Evolutionary conservation across 2,113 vertebrate genomes (phyloP).

Genomic region (Leucosticte australis): DNA sequence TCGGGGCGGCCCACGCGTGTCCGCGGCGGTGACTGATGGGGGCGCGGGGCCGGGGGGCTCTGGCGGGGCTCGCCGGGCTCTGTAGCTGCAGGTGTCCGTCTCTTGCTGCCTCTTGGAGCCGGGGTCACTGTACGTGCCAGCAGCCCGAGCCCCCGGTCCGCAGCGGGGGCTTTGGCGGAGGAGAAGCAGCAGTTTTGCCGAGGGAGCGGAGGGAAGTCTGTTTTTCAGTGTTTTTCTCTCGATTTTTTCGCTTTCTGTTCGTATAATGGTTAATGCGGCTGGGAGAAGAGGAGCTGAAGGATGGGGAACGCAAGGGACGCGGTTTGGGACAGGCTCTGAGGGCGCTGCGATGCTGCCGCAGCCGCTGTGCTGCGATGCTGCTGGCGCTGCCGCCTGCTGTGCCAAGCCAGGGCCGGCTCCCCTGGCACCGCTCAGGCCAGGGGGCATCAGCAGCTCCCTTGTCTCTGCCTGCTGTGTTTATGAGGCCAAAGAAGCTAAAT

Average conservation of each 20-base stretch:
- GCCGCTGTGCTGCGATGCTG: neutral
- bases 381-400: neutral
- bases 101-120: neutral
- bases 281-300: neutral
- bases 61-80: neutral
- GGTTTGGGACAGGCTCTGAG: neutral
- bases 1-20: neutral
- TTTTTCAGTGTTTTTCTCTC: neutral
- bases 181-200: neutral
- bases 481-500: neutral
- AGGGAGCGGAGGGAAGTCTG: neutral
- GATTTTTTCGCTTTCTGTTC: neutral
- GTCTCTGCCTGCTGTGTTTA: neutral
- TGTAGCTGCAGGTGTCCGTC: neutral
- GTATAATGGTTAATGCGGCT: accelerated
- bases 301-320: accelerated
- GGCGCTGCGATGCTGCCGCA: neutral
- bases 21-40: neutral
- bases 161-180: neutral
- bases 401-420: neutral
- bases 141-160: accelerated
- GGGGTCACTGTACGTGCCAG: neutral
- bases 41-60: neutral
- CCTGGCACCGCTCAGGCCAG: neutral
- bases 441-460: neutral